Percentiles rank a stretch among this genome's conserved stretches.
Conservation (phyloP, 2,888 invertebrate genomes). For the Protonemura montana region DNA sequence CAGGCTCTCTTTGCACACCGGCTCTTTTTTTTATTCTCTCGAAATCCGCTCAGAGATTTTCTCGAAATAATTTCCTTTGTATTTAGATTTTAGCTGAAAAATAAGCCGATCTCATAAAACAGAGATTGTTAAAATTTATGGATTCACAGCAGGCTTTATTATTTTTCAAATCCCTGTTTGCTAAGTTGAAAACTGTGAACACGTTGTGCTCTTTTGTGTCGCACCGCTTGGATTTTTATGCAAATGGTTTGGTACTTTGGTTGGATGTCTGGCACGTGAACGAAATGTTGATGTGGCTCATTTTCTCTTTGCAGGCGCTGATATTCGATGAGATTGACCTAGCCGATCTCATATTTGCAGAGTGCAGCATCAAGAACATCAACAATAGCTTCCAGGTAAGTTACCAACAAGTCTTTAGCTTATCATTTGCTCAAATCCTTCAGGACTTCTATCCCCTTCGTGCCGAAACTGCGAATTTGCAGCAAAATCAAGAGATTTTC, state of each 20-base stretch:
- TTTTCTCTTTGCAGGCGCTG: slow-evolving; percentile 73
- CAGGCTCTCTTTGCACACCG: too few species aligned
- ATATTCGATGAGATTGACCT: slow-evolving; percentile 89
- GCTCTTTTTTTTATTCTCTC: not conserved
- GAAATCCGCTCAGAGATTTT: not conserved
- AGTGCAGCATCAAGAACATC: slow-evolving; percentile 86
- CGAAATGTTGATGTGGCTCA: not conserved
- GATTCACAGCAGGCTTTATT: not conserved
- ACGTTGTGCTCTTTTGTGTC: not conserved
- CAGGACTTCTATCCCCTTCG: too few species aligned
- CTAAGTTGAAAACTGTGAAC: not conserved
- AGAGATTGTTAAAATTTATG: not conserved
- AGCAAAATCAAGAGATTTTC: too few species aligned
- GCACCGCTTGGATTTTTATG: not conserved
- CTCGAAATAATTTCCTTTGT: not conserved
- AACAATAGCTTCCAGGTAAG: slow-evolving; percentile 88
- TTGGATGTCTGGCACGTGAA: slow-evolving; percentile 39
- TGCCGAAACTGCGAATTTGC: too few species aligned
- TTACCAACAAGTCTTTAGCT: too few species aligned
- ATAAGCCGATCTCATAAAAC: not conserved
- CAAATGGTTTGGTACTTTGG: slow-evolving; percentile 23
- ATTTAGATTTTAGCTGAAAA: not conserved
- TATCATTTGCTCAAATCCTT: too few species aligned
- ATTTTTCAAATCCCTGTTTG: not conserved
- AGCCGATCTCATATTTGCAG: slow-evolving; percentile 84